Evolutionary conservation across 2,888 invertebrate species (phyloP), one percentile per base, ranked within the genome.

Genomic region (Erannis defoliaria): DNA sequence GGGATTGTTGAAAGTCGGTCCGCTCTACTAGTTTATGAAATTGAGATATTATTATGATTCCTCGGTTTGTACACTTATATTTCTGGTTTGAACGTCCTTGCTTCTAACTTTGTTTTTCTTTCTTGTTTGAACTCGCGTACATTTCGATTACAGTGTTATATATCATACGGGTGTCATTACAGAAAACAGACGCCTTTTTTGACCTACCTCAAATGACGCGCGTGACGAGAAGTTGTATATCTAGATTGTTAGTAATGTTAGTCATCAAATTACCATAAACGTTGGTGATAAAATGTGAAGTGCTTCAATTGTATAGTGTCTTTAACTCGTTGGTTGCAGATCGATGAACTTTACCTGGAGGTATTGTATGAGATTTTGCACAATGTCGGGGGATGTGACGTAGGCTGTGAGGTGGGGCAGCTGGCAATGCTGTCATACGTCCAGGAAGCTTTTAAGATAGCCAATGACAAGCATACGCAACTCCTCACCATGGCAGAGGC

Each of bases 341-440:
- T 97, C 77, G 97, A 98, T 82, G 97, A 97, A 89, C 94, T 98
- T 18, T 98, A 98, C 84, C 94, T 96, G 76, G 97, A 97, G 87
- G 94, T 98, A 62, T 88, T 98, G 62, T 97, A 96, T 84, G 96
- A 97, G 92, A 96, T 96, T 63, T 91, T 96, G 64, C 97, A 98
- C 88, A 97, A 97, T 88, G 95, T 97, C 76, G 97, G 97, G 61
- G 97, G 97, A 72, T 96, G 96, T 88, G 96, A 96, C 84, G 95
- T 95, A 72, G 94, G 94, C 35, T 94, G 94, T 62, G 96, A 96
- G 71, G 94, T 96, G 35, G 95, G 95, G 26, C 95, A 95, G 78
- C 94, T 94, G 50, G 93, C 94, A 0, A 92, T 97, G 74, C 93
- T 97, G 77, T 94, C 95, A 38, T 97, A 97, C 81, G 94, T 96